Evolutionary conservation across 1,140 invertebrate genomes (phyloP).

Genomic region (Calosoma granatense): DNA sequence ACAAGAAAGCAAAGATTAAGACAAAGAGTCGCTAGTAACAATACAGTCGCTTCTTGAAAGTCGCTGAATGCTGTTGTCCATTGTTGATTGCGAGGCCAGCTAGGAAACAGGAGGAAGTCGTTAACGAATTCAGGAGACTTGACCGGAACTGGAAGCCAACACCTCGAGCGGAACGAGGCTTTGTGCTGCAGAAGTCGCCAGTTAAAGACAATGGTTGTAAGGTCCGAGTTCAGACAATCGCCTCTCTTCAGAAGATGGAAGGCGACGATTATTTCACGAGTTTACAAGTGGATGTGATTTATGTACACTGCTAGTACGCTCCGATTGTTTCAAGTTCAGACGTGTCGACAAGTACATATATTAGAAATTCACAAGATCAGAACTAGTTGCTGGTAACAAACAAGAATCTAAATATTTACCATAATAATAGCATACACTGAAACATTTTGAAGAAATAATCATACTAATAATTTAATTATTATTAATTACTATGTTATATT

Average conservation of each 20-base stretch:
- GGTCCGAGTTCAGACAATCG: neutral
- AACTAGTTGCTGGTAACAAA: too few relatives aligned
- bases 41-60: neutral
- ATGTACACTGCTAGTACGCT: too few relatives aligned
- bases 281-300: neutral
- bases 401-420: too few relatives aligned
- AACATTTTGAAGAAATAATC: too few relatives aligned
- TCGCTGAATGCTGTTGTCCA: neutral
- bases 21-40: neutral
- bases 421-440: too few relatives aligned
- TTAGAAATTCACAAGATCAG: too few relatives aligned
- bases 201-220: neutral
- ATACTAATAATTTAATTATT: too few relatives aligned
- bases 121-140: slow-evolving; percentile 2
- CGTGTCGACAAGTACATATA: too few relatives aligned
- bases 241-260: neutral
- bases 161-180: neutral
- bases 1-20: neutral
- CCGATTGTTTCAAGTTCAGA: too few relatives aligned
- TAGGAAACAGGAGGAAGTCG: neutral
- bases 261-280: neutral
- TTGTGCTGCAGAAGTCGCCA: neutral
- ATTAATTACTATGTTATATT: too few relatives aligned
- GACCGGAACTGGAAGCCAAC: neutral
- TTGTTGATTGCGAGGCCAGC: neutral